Conservation (phyloP, 2,113 vertebrate genomes). For the Elgaria multicarinata region DNA sequence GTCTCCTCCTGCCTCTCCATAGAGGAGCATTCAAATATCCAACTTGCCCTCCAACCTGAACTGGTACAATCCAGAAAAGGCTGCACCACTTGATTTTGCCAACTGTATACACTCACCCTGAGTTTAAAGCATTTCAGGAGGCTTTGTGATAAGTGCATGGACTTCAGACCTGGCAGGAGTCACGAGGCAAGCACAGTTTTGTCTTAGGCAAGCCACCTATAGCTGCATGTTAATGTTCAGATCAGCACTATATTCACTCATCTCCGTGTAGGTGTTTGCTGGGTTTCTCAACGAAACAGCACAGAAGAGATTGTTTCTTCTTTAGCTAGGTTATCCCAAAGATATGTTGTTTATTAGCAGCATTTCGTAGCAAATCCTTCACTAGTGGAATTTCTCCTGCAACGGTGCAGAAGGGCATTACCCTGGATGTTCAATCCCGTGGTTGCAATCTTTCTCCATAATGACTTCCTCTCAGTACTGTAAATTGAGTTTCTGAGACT, state of each 20-base stretch:
- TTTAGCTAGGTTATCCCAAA: background rate
- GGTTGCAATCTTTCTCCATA: slow-evolving; percentile 33
- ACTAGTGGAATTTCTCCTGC: slow-evolving; percentile 28
- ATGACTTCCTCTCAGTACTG: slow-evolving; percentile 30
- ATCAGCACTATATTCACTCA: background rate
- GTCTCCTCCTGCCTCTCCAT: too few species aligned
- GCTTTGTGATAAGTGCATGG: background rate
- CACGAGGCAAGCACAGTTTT: background rate
- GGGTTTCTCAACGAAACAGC: background rate
- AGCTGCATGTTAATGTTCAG: background rate
- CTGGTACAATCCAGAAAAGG: background rate
- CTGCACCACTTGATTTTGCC: background rate
- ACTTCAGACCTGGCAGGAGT: too few species aligned
- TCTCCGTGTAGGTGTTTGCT: background rate
- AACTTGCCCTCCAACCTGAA: background rate
- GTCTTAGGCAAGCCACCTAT: background rate
- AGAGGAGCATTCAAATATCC: background rate
- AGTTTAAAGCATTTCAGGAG: background rate
- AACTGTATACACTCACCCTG: background rate
- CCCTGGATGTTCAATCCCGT: background rate
- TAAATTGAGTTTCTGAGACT: slow-evolving; percentile 32
- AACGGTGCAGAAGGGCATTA: slow-evolving; percentile 3
- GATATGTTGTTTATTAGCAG: background rate
- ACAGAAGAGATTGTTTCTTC: background rate
- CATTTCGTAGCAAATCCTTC: slow-evolving; percentile 1